Percentiles rank a stretch among this genome's conserved stretches.
Conservation (phyloP, 2,888 invertebrate genomes). For the Apamea anceps region DNA sequence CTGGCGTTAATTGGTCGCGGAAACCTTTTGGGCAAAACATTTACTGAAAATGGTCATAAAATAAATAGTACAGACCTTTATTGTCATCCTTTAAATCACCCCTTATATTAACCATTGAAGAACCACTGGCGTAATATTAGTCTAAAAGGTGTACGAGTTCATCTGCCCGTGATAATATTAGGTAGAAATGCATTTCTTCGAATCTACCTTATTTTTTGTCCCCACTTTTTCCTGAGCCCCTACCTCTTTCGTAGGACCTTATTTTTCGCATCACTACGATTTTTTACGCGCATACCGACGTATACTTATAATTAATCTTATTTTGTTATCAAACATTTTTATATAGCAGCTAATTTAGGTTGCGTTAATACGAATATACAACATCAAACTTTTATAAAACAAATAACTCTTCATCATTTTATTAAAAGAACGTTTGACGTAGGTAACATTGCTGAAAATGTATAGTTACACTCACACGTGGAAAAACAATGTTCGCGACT, state of each 20-base stretch:
- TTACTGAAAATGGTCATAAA: not conserved
- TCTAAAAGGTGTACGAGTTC: not conserved
- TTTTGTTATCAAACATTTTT: conserved; percentile 49
- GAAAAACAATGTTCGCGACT: conserved; percentile 16
- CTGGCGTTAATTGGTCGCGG: not conserved
- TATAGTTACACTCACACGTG: conserved; percentile 24
- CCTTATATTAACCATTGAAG: not conserved
- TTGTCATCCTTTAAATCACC: not conserved
- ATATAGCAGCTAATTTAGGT: conserved; percentile 49
- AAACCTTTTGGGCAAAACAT: not conserved
- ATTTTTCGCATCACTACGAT: not conserved
- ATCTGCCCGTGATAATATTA: not conserved
- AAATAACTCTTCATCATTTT: conserved; percentile 54
- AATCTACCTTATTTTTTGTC: not conserved
- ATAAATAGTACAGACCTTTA: not conserved
- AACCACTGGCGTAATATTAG: not conserved
- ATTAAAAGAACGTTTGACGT: conserved; percentile 57
- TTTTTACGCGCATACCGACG: conserved; percentile 1
- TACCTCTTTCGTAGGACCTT: not conserved
- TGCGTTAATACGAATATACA: conserved; percentile 49
- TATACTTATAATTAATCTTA: conserved; percentile 22
- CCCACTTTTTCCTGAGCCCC: too few relatives aligned
- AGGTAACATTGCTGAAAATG: conserved; percentile 14
- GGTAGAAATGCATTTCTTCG: not conserved
- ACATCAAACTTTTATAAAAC: conserved; percentile 54